Evolutionary conservation across 2,797 vertebrate species (phyloP), one percentile per base, ranked within the genome.

Genomic region (Chanos chanos): DNA sequence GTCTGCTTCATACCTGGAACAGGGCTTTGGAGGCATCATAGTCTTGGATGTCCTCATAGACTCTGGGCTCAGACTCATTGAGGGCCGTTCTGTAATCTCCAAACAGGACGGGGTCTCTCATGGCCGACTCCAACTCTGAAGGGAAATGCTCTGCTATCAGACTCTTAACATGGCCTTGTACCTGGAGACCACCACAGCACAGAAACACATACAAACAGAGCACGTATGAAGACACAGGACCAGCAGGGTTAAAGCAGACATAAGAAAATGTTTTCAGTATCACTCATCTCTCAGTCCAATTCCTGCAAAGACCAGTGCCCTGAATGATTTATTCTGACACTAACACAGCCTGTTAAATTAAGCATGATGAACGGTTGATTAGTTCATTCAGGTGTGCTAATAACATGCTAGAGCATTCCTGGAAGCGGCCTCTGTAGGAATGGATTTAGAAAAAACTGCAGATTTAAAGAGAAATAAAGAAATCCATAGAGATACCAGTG

Each of bases 31-130:
- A 92, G 1, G 90, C 84, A 28, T 95, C 94, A 1, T 94, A 99
- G 77, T 97, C 94, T 68, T 92, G 91, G 69, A 98, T 87, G 71
- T 98, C 96, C 62, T 98, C 96, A 53, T 99, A 99, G 25, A 95
- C 27, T 12, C 93, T 87, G 1, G 82, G 79, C 39, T 96, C 94
- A 36, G 73, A 87, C 3, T 94, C 93, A 1, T 75, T 86, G 63
- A 97, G 86, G 1, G 94, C 93, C 22, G 66, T 90, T 63, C 89
- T 91, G 81, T 94, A 99, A 85, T 99, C 97, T 64, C 96, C 97
- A 73, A 95, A 99, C 19, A 99, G 86, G 71, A 99, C 77, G 0
- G 97, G 97, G 66, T 98, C 91, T 69, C 85, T 92, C 89, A 93
- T 90, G 28, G 87, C 84, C 0, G 75, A 47, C 45, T 95, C 93